These are phyloP conservation scores for Brachypodius melanocephalos DNA, from an alignment of 2,113 vertebrate species.

Conservation along the genomic window DNA sequence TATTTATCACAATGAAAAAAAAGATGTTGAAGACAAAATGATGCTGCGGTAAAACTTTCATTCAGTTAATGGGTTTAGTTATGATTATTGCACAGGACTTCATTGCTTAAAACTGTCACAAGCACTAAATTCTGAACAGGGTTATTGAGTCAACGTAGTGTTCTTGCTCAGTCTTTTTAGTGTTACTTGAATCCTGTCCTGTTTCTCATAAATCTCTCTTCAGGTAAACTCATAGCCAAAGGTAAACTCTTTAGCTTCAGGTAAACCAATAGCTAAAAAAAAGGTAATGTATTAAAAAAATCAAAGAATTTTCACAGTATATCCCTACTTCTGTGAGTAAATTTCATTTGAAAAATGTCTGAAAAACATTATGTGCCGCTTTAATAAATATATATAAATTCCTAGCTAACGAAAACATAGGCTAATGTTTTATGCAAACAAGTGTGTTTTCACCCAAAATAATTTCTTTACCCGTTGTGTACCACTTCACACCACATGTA, in stretches of 20 bases:
- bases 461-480: neutral
- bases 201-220: neutral
- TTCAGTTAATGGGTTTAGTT: constrained; percentile 20
- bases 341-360: neutral
- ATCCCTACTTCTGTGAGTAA: neutral
- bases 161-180: neutral
- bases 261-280: neutral
- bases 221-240: neutral
- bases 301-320: neutral
- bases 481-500: accelerated
- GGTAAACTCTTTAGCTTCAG: too few species aligned
- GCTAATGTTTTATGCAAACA: neutral
- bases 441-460: neutral
- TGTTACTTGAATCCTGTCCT: neutral
- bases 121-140: neutral
- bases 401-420: neutral
- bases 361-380: neutral
- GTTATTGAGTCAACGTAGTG: neutral
- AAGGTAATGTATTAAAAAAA: neutral
- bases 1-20: constrained; percentile 36
- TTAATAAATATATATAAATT: neutral
- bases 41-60: neutral
- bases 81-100: neutral
- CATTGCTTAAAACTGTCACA: neutral
- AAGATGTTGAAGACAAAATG: neutral